phyloP scores from a whole-genome alignment of 1,140 invertebrate species.

The Notospermus geniculatus region DNA sequence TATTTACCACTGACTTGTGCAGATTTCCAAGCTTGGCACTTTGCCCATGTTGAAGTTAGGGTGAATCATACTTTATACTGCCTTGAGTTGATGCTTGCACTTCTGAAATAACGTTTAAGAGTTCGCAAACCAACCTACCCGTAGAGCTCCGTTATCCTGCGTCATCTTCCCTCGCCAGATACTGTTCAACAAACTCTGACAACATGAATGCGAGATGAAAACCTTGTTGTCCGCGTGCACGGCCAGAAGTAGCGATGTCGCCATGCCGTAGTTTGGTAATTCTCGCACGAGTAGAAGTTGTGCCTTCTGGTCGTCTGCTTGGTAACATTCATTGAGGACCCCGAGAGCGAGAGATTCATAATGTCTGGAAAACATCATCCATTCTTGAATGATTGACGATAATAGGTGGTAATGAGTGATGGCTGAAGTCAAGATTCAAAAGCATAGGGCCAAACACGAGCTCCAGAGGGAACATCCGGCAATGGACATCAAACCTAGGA shows the following conservation, averaged over 20 bases:
- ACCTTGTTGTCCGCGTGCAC: conserved; percentile 50
- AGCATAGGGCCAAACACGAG: too few species aligned
- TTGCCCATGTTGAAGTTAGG: too few species aligned
- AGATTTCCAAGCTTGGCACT: too few species aligned
- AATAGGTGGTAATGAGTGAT: too few species aligned
- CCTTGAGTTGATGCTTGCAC: too few species aligned
- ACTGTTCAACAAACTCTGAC: conserved; percentile 49
- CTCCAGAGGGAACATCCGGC: too few species aligned
- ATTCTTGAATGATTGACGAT: neutral
- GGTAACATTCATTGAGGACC: conserved; percentile 51
- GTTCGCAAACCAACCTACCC: conserved; percentile 33
- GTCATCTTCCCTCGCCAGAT: conserved; percentile 52
- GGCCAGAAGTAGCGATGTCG: conserved; percentile 48
- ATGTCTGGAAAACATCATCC: conserved; percentile 33
- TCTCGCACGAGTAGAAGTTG: conserved; percentile 43
- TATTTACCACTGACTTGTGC: too few species aligned
- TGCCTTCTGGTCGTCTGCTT: conserved; percentile 46
- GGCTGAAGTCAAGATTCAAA: too few species aligned
- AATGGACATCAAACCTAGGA: too few species aligned
- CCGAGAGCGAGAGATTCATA: conserved; percentile 47
- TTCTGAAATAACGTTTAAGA: too few species aligned
- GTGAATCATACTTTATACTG: neutral
- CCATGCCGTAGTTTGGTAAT: conserved; percentile 44
- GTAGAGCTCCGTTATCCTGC: conserved; percentile 31
- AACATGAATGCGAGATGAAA: conserved; percentile 52